phyloP scores from a whole-genome alignment of 2,888 invertebrate genomes.

The Melanophora roralis region DNA sequence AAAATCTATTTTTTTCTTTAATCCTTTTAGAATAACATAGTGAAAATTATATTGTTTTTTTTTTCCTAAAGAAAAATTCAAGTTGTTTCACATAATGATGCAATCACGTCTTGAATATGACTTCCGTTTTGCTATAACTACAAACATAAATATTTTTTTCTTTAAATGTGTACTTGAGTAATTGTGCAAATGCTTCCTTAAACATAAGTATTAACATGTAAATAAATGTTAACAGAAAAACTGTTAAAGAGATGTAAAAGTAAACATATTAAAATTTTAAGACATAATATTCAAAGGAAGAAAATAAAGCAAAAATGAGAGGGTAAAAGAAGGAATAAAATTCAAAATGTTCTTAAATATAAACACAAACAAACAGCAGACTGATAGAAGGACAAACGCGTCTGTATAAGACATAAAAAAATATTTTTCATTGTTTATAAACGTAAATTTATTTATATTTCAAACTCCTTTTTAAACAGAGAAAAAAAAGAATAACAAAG shows the following conservation, averaged over 20 bases:
- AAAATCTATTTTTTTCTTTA: conserved; percentile 21
- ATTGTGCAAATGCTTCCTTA: neutral
- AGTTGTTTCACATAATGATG: conserved; percentile 42
- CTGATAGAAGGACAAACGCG: neutral
- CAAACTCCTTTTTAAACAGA: too few species aligned
- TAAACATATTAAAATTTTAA: conserved; percentile 54
- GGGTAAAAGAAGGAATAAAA: neutral
- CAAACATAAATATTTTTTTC: neutral
- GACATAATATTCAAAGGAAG: neutral
- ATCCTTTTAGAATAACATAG: conserved; percentile 28
- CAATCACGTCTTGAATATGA: conserved; percentile 46
- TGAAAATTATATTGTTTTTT: conserved; percentile 60
- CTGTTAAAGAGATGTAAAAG: conserved; percentile 20
- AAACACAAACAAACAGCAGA: neutral
- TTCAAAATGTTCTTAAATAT: conserved; percentile 43
- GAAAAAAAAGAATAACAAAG: too few species aligned
- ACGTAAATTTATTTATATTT: too few species aligned
- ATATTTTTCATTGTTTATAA: too few species aligned
- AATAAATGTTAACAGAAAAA: conserved; percentile 8
- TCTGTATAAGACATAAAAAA: neutral
- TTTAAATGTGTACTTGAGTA: neutral
- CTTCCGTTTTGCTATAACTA: conserved; percentile 38
- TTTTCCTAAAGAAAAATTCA: conserved; percentile 34
- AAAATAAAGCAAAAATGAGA: neutral
- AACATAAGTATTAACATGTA: neutral